Evolutionary conservation across 2,888 invertebrate species (phyloP), one percentile per base, ranked within the genome.

Genomic region (Eulithis prunata): DNA sequence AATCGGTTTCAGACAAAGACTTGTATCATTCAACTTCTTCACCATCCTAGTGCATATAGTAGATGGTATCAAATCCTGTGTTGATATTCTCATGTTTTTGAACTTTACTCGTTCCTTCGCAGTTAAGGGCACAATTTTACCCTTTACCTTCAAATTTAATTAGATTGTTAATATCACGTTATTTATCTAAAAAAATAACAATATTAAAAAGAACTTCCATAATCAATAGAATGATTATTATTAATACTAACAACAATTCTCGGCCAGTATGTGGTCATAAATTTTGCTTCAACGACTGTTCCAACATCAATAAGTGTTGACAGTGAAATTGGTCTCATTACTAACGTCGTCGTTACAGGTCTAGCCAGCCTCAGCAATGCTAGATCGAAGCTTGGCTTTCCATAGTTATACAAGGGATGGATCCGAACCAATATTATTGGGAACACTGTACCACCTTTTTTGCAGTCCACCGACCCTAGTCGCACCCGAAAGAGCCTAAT

Each of bases 241-340:
- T 8, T 41, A 14, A 13, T 36, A 53, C 91, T 89, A 70, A 92
- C 91, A 68, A 91, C 78, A 41, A 91, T 74, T 49, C 89, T 83
- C 0, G 92, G 87, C 92, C 92, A 92, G 63, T 92, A 92, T 0
- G 85, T 84, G 0, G 85, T 79, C 70, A 87, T 68, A 66, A 90
- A 90, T 62, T 86, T 88, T 0, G 83, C 87, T n/a, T 79, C 83
- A 7, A 84, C 47, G 5, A 89, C 76, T 12, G 76, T 79, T 0
- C 80, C 21, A 21, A 21, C 84, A 4, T 69, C 75, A 1, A 78
- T 67, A 3, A 66, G 21, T 21, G 21, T 75, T 0, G 90, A 82
- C 7, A 91, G 67, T 0, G 71, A 65, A 13, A 91, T 86, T 0
- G 90, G 88, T 56, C 75, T 76, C 13, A 90, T 72, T 28, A 71